Conservation (phyloP, 2,113 vertebrate genomes). For the Stegastes partitus region DNA sequence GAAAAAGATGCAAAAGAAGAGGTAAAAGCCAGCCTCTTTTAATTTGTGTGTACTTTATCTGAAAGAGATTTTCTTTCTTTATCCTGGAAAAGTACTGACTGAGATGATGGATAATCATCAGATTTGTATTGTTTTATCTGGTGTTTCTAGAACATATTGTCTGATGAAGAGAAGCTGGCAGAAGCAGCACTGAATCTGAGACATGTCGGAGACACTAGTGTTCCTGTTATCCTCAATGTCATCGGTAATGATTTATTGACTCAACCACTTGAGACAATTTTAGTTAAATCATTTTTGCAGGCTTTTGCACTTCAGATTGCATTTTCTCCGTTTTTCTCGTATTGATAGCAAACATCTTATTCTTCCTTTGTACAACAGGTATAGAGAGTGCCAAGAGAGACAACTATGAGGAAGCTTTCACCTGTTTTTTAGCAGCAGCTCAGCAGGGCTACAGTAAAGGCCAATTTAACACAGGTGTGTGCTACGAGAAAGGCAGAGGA, state of each 20-base stretch:
- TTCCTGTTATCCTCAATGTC: slow-evolving; percentile 94
- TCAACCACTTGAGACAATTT: neutral
- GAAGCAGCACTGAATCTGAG: slow-evolving; percentile 87
- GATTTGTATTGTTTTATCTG: neutral
- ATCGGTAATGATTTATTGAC: slow-evolving; percentile 86
- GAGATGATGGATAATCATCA: neutral
- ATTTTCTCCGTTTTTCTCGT: neutral
- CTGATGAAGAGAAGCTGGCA: slow-evolving; percentile 81
- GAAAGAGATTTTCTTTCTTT: neutral
- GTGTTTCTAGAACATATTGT: slow-evolving; percentile 74
- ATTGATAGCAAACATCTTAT: neutral
- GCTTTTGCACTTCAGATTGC: neutral
- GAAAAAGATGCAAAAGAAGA: slow-evolving; percentile 25
- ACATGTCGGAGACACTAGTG: slow-evolving; percentile 85
- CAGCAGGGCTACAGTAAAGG: slow-evolving; percentile 92
- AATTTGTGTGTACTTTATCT: neutral
- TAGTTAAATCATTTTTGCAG: neutral
- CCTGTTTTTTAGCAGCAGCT: slow-evolving; percentile 91
- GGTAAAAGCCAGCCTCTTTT: slow-evolving; percentile 29
- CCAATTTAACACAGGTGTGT: slow-evolving; percentile 93
- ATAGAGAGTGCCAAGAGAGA: slow-evolving; percentile 85
- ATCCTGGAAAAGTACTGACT: neutral
- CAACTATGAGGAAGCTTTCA: slow-evolving; percentile 83
- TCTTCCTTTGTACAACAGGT: slow-evolving; percentile 80
- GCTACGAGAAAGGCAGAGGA: slow-evolving; percentile 92